Evolutionary conservation across 2,797 vertebrate species (phyloP).

Genomic region (Platalea minor): DNA sequence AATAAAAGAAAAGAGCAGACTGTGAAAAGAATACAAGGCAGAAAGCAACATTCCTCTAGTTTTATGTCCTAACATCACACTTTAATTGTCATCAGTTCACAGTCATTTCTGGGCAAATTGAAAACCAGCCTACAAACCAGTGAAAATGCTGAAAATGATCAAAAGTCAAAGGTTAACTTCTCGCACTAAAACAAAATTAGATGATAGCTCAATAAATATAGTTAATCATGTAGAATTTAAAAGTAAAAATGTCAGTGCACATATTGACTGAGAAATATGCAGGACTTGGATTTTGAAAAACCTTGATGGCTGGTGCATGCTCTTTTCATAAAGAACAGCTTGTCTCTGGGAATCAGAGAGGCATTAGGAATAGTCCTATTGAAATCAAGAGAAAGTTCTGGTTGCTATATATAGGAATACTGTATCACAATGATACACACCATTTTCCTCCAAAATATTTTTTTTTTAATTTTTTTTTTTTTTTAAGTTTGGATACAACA

Average conservation of each 20-base stretch:
- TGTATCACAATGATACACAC: rapidly evolving
- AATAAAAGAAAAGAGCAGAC: background rate
- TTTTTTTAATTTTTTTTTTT: background rate
- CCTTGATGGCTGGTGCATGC: background rate
- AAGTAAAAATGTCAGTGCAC: background rate
- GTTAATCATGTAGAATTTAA: background rate
- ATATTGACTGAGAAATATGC: background rate
- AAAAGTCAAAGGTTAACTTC: background rate
- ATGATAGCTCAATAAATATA: background rate
- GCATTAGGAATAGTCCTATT: background rate
- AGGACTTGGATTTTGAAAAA: background rate
- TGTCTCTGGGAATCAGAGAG: background rate
- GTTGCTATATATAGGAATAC: background rate
- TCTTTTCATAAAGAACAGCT: background rate
- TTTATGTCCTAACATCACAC: background rate
- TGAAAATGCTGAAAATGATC: background rate
- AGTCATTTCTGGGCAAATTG: background rate
- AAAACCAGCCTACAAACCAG: background rate
- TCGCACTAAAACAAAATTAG: background rate
- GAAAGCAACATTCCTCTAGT: background rate
- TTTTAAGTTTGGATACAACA: background rate
- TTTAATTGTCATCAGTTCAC: background rate
- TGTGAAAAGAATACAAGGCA: background rate
- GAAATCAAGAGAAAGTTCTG: background rate
- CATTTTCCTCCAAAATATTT: background rate